A percentile compares a stretch with the other conserved stretches of the same genome.
Conservation (phyloP, 2,113 vertebrate species). For the Mohoua ochrocephala region DNA sequence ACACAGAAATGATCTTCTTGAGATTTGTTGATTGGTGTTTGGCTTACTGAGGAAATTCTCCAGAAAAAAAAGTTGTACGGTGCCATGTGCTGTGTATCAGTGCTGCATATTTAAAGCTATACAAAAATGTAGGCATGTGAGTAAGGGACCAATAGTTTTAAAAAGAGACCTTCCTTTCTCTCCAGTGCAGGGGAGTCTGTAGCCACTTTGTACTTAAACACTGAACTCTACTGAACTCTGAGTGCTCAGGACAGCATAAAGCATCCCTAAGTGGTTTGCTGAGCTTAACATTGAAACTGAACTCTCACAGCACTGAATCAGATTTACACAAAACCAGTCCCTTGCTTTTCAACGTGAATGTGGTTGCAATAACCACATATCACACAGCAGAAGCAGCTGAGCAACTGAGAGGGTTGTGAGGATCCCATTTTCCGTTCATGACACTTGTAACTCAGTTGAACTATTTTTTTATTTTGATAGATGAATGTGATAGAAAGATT, state of each 20-base stretch:
- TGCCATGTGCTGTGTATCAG: not conserved
- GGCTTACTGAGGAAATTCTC: not conserved
- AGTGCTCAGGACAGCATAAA: not conserved
- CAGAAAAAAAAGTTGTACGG: accelerated
- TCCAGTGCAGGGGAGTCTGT: not conserved
- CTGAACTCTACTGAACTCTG: not conserved
- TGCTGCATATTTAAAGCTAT: not conserved
- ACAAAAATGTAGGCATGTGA: not conserved
- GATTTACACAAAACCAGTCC: not conserved
- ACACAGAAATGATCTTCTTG: not conserved
- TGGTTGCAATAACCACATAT: not conserved
- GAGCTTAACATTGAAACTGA: not conserved
- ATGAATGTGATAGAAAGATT: not conserved
- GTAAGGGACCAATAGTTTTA: not conserved
- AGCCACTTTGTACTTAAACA: not conserved
- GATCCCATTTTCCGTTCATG: not conserved
- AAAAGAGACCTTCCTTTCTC: not conserved
- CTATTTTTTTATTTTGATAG: not conserved
- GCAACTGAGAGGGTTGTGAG: not conserved
- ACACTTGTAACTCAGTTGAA: not conserved
- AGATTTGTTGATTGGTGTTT: not conserved
- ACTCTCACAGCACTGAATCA: accelerated
- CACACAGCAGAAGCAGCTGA: not conserved
- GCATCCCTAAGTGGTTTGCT: not conserved
- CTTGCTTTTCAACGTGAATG: not conserved